Base-by-base conservation (phyloP, 2,888 invertebrate genomes). In the Tetragonula carbonaria region DNA sequence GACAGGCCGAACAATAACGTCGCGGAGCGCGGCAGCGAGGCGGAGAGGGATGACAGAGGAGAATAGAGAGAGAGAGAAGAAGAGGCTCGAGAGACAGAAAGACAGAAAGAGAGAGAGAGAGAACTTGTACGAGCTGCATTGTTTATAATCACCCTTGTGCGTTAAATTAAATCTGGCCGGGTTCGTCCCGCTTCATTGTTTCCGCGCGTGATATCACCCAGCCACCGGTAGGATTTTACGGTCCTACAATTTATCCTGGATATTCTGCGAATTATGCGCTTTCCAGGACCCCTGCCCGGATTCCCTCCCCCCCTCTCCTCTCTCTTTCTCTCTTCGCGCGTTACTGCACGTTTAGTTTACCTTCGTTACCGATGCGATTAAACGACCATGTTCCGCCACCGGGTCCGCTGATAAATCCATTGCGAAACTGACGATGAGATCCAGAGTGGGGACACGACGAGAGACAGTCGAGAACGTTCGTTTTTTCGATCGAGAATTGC, bases 141-240 rank as follows among this genome's bases (percentile, higher is more conserved):
- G 90, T 90, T 90, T 90, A 86, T 87, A 90, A 90, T 89, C 85
- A 82, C 71, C 80, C 74, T 67, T 33, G 78, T 50, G 77, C 82
- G 86, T 86, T 88, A 84, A 86, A 90, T 87, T 80, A 87, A 88
- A 88, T 86, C 79, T 84, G 63, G 38, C 72, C 70, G 70, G 63
- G 55, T 65, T 53, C 50, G 51, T 21, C 55, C 33, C 57, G 70
- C 38, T 53, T 79, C 84, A 78, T 86, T 86, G 84, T 84, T 86
- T 68, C 72, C 78, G 67, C 50, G 84, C 59, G 75, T 78, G 84
- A 66, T 87, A 87, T 88, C 84, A 66, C 71, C 86, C 53, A 38
- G 73, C 77, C 74, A 57, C 57, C 45, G 68, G 65, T 21, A 70
- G 87, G 82, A 88, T 88, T 88, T 84, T 79, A 87, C 86, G 79